Base-by-base conservation (phyloP, 1,140 invertebrate genomes). In the Dolichoris vasculosae region DNA sequence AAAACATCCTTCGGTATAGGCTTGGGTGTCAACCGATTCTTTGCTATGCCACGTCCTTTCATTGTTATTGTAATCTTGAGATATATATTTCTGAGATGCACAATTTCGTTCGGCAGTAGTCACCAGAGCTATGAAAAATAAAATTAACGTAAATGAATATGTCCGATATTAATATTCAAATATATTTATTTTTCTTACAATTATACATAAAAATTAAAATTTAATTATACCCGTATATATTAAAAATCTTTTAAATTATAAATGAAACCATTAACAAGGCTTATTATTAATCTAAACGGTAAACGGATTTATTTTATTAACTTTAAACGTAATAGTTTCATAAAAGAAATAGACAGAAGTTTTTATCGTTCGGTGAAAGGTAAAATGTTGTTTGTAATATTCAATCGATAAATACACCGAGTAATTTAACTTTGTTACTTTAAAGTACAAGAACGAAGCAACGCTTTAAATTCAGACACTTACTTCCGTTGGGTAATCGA, bases 1-100 rank as follows among this genome's bases (percentile, higher is more conserved):
- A 81, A 92, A 92, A 88, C 97, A 97, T 2, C 96, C 96, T 88
- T 96, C 95, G 38, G 92, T 84, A 88, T 97, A 97, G 1, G 91
- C 91, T 8, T 95, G 94, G 88, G 95, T 95, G 78, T 95, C 92
- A 9, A 97, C 92, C 84, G 94, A 91, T 35, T 95, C 94, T 87
- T 95, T 94, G 30, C 92, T 90, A 8, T 94, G 90, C 96, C 96
- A 97, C 64, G 89, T 88, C 3, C 93, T 94, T 82, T 96, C 93
- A 51, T 94, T 90, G 76, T 94, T 94, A 77, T 95, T 93, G 32
- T 91, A 92, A 11, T 88, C 87, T 26, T 95, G 94, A 85, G 94
- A 94, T 9, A 93, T 94, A 82, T 96, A 92, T 87, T 95, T 95
- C 89, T 97, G 97, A 1, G 94, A 91, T 0, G 97, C 96, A 89